Evolutionary conservation across 2,113 vertebrate genomes (phyloP).

Genomic region (Loxodonta africana): DNA sequence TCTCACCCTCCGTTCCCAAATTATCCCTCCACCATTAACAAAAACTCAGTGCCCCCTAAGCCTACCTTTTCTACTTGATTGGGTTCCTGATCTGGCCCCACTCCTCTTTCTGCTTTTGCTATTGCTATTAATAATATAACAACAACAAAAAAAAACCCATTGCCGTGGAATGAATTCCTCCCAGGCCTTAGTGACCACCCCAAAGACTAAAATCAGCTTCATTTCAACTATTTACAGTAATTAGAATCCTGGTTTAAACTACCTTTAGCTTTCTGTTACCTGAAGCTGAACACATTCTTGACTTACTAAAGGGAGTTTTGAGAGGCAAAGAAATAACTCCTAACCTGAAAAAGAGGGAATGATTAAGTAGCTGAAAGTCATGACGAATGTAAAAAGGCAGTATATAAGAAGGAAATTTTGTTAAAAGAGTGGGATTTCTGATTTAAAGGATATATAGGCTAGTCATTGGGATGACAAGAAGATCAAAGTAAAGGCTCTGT

Average conservation of each 20-base stretch:
- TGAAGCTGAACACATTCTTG: neutral
- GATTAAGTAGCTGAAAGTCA: neutral
- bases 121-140: neutral
- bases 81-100: neutral
- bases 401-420: conserved; percentile 13
- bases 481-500: neutral
- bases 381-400: neutral
- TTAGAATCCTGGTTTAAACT: neutral
- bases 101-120: conserved; percentile 19
- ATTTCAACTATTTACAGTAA: neutral
- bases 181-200: neutral
- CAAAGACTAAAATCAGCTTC: neutral
- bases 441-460: neutral
- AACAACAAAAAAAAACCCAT: too few species aligned
- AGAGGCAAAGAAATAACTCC: neutral
- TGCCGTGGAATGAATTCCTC: neutral
- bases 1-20: too few species aligned
- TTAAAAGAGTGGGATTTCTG: neutral
- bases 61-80: neutral
- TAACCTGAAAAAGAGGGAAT: neutral
- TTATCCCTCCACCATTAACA: too few species aligned
- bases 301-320: neutral
- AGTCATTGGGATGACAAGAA: neutral
- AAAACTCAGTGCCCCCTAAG: too few species aligned
- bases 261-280: neutral